Conservation (phyloP, 2,888 invertebrate genomes). For the Melipona beecheii region DNA sequence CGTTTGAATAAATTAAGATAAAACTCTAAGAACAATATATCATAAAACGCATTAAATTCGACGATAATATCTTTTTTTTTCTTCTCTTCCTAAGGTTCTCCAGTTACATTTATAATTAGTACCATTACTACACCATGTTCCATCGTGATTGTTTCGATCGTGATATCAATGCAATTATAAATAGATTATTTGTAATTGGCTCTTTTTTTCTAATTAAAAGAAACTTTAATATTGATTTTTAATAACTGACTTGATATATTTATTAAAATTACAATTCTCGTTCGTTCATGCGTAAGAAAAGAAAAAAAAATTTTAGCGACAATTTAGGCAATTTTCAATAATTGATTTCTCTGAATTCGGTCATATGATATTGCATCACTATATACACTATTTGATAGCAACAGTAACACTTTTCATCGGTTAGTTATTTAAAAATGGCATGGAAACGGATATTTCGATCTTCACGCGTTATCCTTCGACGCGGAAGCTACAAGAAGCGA, state of each 20-base stretch:
- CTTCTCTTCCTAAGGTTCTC: not conserved
- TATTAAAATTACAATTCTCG: no score
- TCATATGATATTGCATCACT: no score
- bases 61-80: not conserved
- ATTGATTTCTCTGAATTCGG: no score
- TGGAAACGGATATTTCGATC: not conserved
- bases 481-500: not conserved
- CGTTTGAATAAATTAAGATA: slow-evolving; percentile 9
- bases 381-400: not conserved
- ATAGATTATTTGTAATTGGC: not conserved
- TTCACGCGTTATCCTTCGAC: not conserved
- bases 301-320: no score
- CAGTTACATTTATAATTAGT: not conserved
- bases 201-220: not conserved
- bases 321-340: no score
- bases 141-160: not conserved
- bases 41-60: not conserved
- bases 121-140: not conserved
- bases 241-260: not conserved
- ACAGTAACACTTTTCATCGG: not conserved
- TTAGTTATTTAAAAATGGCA: not conserved
- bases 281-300: no score
- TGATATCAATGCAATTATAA: not conserved
- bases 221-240: not conserved
- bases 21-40: not conserved